These are phyloP conservation scores for Neoascia interrupta DNA, from an alignment of 2,888 invertebrate species.

Conservation along the genomic window DNA sequence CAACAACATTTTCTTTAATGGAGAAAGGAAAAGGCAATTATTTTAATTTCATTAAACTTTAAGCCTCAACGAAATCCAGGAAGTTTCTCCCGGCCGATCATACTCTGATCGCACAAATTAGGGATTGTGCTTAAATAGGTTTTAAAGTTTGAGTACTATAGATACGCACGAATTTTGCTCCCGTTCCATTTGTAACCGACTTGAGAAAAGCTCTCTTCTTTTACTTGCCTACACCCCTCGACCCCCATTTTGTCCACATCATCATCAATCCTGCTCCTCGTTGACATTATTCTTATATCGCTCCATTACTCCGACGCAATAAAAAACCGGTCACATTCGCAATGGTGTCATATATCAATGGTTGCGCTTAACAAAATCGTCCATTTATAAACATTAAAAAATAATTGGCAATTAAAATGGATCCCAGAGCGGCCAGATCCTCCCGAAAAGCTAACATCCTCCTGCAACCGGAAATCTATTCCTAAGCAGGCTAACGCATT, in stretches of 20 bases:
- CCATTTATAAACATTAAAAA: slow-evolving; percentile 70
- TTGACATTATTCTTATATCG: slow-evolving; percentile 61
- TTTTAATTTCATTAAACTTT: too few relatives aligned
- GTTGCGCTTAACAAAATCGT: slow-evolving; percentile 66
- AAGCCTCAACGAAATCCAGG: too few relatives aligned
- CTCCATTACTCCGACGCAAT: slow-evolving; percentile 62
- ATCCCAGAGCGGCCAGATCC: slow-evolving; percentile 44
- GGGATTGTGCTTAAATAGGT: too few relatives aligned
- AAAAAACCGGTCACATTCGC: slow-evolving; percentile 62
- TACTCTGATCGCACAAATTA: too few relatives aligned
- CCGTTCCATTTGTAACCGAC: too few relatives aligned
- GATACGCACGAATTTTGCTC: too few relatives aligned
- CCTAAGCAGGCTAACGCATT: slow-evolving; percentile 60
- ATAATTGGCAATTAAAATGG: slow-evolving; percentile 70
- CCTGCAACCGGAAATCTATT: slow-evolving; percentile 58
- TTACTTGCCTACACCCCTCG: not conserved
- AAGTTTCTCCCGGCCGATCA: too few relatives aligned
- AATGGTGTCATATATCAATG: slow-evolving; percentile 61
- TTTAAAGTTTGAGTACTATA: too few relatives aligned
- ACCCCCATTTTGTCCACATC: slow-evolving; percentile 1
- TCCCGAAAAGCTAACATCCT: not conserved
- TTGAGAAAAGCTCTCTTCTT: too few relatives aligned
- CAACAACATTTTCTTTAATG: too few relatives aligned
- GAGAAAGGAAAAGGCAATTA: too few relatives aligned
- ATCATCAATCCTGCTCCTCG: slow-evolving; percentile 45